These are phyloP conservation scores for Zaprionus davidi DNA, from an alignment of 1,140 invertebrate genomes.

Conservation along the genomic window DNA sequence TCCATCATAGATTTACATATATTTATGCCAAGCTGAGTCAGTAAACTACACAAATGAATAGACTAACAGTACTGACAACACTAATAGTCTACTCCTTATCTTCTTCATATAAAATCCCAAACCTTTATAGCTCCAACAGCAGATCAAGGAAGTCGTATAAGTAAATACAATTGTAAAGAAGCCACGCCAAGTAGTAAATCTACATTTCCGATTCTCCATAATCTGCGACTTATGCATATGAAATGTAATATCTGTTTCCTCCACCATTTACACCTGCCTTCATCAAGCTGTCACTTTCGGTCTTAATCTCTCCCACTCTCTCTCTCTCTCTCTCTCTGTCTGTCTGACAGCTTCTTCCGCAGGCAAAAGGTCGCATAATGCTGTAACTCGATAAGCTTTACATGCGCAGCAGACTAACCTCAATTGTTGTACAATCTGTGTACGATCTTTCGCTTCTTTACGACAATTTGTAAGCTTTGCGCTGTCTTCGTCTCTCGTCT, in stretches of 20 bases:
- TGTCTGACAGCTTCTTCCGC: constrained; percentile 29
- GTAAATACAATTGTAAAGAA: neutral
- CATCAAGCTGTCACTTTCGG: constrained; percentile 2
- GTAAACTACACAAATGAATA: too few relatives aligned
- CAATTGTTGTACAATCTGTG: constrained; percentile 42
- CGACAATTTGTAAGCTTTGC: constrained; percentile 43
- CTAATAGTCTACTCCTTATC: too few relatives aligned
- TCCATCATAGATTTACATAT: too few relatives aligned
- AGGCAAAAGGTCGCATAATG: constrained; percentile 20
- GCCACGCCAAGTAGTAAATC: neutral
- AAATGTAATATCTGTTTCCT: neutral
- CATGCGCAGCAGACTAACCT: constrained; percentile 12
- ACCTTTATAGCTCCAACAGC: too few relatives aligned
- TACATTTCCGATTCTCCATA: neutral
- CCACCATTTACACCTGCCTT: constrained; percentile 2
- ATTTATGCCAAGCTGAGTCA: too few relatives aligned
- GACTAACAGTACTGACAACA: too few relatives aligned
- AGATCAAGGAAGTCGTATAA: neutral
- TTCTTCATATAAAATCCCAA: too few relatives aligned
- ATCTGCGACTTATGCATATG: constrained; percentile 1
- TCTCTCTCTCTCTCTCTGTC: neutral
- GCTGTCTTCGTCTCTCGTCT: constrained; percentile 1
- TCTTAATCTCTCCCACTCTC: constrained; percentile 6
- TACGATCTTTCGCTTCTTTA: constrained; percentile 15
- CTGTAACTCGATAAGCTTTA: constrained; percentile 34